Evolutionary conservation across 1,140 invertebrate species (phyloP).

Genomic region (Rhagoletis pomonella): DNA sequence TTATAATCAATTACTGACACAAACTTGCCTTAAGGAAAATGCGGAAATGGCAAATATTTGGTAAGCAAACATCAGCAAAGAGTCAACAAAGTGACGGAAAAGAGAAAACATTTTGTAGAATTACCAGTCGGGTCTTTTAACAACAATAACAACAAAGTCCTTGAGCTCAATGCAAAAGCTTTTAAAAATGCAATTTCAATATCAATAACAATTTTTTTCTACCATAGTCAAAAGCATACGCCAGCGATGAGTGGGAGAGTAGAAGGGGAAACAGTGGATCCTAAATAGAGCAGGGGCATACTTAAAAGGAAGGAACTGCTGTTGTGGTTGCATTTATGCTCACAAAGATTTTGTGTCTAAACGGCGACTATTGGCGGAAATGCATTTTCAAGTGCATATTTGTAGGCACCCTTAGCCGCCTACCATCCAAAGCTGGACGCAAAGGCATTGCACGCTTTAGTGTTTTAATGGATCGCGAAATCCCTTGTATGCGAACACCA

Average conservation of each 20-base stretch:
- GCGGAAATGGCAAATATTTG: constrained; percentile 43
- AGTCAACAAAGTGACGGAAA: constrained; percentile 36
- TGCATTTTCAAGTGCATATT: constrained; percentile 58
- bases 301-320: not conserved
- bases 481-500: not conserved
- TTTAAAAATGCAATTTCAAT: constrained; percentile 55
- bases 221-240: not conserved
- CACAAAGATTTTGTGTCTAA: not conserved
- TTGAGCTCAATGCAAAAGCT: not conserved
- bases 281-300: not conserved
- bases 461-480: constrained; percentile 47
- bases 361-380: constrained; percentile 52
- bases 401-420: not conserved
- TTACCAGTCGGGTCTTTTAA: not conserved
- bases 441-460: constrained; percentile 36
- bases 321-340: not conserved
- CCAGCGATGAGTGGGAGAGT: not conserved
- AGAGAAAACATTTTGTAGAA: not conserved
- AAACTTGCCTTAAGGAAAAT: constrained; percentile 13
- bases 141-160: not conserved
- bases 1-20: constrained; percentile 38
- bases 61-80: not conserved
- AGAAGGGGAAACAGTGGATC: not conserved
- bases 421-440: not conserved
- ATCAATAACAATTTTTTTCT: constrained; percentile 55